These are phyloP conservation scores for Alcedo atthis DNA, from an alignment of 2,797 vertebrate species.

Conservation along the genomic window DNA sequence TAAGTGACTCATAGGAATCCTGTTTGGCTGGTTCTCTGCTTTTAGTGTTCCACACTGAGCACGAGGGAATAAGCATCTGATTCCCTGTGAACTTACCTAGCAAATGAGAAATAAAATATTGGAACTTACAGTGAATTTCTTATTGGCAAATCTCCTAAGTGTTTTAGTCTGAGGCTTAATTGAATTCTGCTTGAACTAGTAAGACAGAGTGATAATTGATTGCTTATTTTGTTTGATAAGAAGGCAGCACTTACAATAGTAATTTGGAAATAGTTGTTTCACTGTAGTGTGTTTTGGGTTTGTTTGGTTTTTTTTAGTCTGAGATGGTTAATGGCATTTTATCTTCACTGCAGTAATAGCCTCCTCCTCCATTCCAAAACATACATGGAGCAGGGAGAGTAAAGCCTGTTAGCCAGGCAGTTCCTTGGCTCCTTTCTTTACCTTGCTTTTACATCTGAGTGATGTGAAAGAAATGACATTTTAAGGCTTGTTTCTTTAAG, in stretches of 20 bases:
- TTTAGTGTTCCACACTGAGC: background rate
- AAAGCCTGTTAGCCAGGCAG: background rate
- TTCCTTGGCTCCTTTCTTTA: background rate
- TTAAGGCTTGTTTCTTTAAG: background rate
- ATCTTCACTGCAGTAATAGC: background rate
- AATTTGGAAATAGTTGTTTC: background rate
- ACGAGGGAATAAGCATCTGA: background rate
- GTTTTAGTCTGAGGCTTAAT: background rate
- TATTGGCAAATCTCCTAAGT: background rate
- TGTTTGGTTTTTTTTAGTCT: background rate
- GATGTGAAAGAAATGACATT: background rate
- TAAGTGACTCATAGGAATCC: conserved; percentile 29
- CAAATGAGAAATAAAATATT: background rate
- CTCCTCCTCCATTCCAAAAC: background rate
- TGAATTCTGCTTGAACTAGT: background rate
- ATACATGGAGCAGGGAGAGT: background rate
- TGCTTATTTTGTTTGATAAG: background rate
- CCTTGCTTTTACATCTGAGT: background rate
- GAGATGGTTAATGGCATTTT: background rate
- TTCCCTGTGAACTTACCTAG: background rate
- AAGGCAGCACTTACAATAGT: background rate
- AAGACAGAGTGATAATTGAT: background rate
- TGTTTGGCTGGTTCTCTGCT: conserved; percentile 2
- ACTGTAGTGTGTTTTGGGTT: background rate
- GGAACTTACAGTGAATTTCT: background rate